Evolutionary conservation across 2,888 invertebrate species (phyloP).

Genomic region (Tridacna gigas): DNA sequence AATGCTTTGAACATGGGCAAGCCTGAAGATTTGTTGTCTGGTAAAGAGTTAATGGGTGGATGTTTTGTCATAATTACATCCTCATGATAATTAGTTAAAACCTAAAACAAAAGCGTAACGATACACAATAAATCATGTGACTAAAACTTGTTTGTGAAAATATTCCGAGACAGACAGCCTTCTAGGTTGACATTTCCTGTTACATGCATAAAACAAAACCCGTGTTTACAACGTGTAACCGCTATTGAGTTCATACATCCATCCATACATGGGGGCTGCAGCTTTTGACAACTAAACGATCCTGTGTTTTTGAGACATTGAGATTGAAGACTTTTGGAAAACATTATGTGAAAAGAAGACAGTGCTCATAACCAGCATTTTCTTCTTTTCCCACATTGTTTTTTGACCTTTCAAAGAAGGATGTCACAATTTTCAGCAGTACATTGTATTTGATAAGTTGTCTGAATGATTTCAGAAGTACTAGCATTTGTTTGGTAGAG

Average conservation of each 20-base stretch:
- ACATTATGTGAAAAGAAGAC: neutral
- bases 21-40: neutral
- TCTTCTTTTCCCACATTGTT: neutral
- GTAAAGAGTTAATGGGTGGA: neutral
- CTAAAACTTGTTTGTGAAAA: conserved; percentile 8
- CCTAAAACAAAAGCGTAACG: neutral
- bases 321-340: too few relatives aligned
- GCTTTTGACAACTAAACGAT: neutral
- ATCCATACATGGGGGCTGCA: neutral
- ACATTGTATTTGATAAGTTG: too few relatives aligned
- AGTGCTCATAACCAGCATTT: neutral
- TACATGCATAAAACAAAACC: conserved; percentile 35
- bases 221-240: conserved; percentile 15
- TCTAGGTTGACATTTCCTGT: conserved; percentile 37
- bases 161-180: conserved; percentile 9
- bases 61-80: too few relatives aligned
- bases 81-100: too few relatives aligned
- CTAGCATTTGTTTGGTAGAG: too few relatives aligned
- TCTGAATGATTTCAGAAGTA: too few relatives aligned
- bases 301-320: too few relatives aligned
- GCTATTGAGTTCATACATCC: neutral
- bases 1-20: too few relatives aligned
- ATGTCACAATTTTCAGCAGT: too few relatives aligned
- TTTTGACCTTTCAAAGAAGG: too few relatives aligned
- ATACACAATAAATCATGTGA: neutral